Percentiles rank a stretch among this genome's conserved stretches.
These are phyloP conservation scores for Stenotaenia linearis DNA, from an alignment of 2,888 invertebrate species.

Conservation along the genomic window DNA sequence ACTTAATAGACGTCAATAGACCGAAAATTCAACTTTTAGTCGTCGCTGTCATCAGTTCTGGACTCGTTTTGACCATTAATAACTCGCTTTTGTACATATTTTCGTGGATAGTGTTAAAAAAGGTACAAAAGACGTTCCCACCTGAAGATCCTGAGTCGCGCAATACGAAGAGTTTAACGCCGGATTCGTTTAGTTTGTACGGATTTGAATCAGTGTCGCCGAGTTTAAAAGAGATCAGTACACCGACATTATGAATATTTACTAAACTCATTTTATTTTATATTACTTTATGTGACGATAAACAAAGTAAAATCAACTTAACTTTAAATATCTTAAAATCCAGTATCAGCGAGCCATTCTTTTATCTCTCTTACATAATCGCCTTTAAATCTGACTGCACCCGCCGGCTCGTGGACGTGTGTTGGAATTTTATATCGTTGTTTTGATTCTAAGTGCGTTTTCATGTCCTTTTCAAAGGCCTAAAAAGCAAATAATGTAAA, in stretches of 20 bases:
- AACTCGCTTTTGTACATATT: not conserved
- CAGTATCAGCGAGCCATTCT: slow-evolving; percentile 65
- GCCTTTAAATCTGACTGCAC: slow-evolving; percentile 65
- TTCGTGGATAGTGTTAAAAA: slow-evolving; percentile 1
- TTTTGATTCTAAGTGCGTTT: slow-evolving; percentile 56
- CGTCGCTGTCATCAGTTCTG: not conserved
- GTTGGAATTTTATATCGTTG: slow-evolving; percentile 55
- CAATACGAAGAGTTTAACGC: not conserved
- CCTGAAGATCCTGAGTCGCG: not conserved
- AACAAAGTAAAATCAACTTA: not conserved
- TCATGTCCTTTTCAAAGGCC: slow-evolving; percentile 62
- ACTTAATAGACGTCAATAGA: not conserved
- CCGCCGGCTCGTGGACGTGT: slow-evolving; percentile 68
- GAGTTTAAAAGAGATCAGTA: not conserved
- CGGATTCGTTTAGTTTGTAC: not conserved
- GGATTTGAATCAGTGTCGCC: not conserved
- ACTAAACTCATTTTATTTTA: not conserved
- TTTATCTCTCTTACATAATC: slow-evolving; percentile 64
- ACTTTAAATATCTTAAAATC: slow-evolving; percentile 57
- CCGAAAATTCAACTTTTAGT: not conserved
- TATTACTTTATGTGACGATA: no score
- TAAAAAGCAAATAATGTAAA: slow-evolving; percentile 32
- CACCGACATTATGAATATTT: not conserved
- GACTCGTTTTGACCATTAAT: slow-evolving; percentile 1
- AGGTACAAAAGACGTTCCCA: not conserved